Base-by-base conservation (phyloP, 2,797 vertebrate species). In the Enoplosus armatus region DNA sequence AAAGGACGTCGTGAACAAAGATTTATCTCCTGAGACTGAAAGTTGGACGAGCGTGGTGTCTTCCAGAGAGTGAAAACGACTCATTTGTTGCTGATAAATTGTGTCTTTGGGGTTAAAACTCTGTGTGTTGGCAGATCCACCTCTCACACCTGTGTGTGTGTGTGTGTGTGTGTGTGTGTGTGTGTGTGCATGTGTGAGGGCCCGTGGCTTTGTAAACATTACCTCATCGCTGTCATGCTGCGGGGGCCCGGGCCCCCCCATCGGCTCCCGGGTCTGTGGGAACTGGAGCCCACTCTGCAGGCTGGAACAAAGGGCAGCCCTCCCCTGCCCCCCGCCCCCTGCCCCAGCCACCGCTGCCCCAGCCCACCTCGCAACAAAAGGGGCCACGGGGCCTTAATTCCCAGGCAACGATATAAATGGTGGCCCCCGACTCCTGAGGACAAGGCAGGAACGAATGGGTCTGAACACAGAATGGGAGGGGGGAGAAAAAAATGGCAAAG, bases 381-480 rank as follows among this genome's bases (percentile, higher is more conserved):
- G 94, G 92, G 91, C 93, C 89, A 61, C 89, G 89, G 96, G 94
- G 94, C 96, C 95, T 95, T 95, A 94, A 96, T 96, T 96, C 96
- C 96, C 95, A 96, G 95, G 96, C 96, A 96, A 96, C 95, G 95
- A 96, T 97, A 96, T 96, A 96, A 97, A 97, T 95, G 95, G 96
- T 95, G 89, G 72, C 74, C 87, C 83, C 88, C 82, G 33, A 87
- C 93, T 95, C 93, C 94, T 84, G 92, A 89, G 82, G 95, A 94
- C 89, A 72, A 94, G 93, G 94, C 95, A 94, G 95, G 95, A 96
- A 95, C 93, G 87, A 90, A 92, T 94, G 87, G 76, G 79, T 16
- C 79, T 85, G 87, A 94, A 95, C 93, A 95, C 94, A 89, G 86
- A 88, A 87, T 70, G 22, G 90, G 82, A 77, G 78, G 5, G 91